Evolutionary conservation across 2,797 vertebrate species (phyloP), one percentile per base, ranked within the genome.

Genomic region (Artibeus lituratus): DNA sequence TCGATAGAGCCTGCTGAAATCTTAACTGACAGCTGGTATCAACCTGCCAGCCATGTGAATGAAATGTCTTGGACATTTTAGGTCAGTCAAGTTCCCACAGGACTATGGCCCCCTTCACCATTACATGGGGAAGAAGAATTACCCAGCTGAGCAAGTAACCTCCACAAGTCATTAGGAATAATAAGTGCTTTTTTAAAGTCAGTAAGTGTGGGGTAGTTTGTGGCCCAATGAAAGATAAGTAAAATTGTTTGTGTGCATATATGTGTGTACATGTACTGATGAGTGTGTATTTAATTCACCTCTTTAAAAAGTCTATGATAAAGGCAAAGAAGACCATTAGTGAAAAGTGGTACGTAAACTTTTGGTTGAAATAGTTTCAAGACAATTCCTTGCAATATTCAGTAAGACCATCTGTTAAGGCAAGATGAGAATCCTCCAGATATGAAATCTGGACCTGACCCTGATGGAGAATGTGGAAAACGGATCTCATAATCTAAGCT

Each of bases 311-410:
- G 39, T 24, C 10, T 37, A 92, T 77, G 21, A 32, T 69, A 77
- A 51, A 96, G 51, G 47, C 21, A 90, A 37, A 88, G 42, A 77
- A 96, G 59, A 88, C 8, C 5, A 35, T 44, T 39, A 89, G 15
- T 2, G 88, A 91, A 93, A 89, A 91, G 15, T 73, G 10, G 37
- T 65, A 89, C 22, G 22, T 65, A 84, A 37, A 91, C 1, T 80
- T 96, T 84, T 55, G 37, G 3, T 47, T 83, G 29, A 76, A 81
- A 73, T 73, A 42, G 19, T 90, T 70, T 95, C 53, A 84, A 95
- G 89, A 70, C 39, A 57, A 74, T 70, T 86, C 3, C 74, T 39
- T 37, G 19, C 2, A 83, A 47, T 74, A 82, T 47, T 91, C 55
- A 87, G 51, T 67, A 57, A 91, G 88, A 47, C 16, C 32, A 37